Evolutionary conservation across 1,140 invertebrate genomes (phyloP), one percentile per base, ranked within the genome.

Genomic region (Plutomurus gul): DNA sequence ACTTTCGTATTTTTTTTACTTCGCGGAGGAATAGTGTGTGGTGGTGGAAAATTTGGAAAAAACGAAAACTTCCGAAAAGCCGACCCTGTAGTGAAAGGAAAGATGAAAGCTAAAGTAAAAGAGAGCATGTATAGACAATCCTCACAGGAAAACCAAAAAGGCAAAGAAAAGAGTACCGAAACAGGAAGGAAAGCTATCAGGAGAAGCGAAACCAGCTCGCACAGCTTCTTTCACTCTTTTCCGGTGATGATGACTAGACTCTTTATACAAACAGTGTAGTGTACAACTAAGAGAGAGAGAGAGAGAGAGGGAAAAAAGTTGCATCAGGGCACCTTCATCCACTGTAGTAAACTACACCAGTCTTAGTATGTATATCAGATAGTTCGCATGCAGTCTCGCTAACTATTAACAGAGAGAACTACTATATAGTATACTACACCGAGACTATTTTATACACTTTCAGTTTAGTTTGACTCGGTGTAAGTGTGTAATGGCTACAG

Each of bases 191-290:
- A 65, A 65, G 56, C 56, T 65, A 65, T 65, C 56, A 65, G 56
- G 56, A 65, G 56, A 65, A 65, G 36, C 56, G 56, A 65, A 65
- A 65, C 56, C 56, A 33, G 56, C 56, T 65, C 25, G 56, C 56
- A 65, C 56, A 65, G 56, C 56, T 65, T 65, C 56, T 65, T 65
- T 65, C 56, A 65, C 56, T 65, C 56, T 65, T 65, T 65, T 65
- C 56, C 56, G 56, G 56, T 65, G 56, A 65, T 65, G 56, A 65
- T 65, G 56, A 65, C 56, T 65, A 65, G 56, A 33, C 56, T 65
- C 56, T 65, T 30, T 65, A 65, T 65, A 65, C 56, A 65, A 65
- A 65, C 56, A 65, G 56, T 33, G 22, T 65, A 0, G 56, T 43
- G 56, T 49, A n/a, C 56, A 33, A 65, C 25, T 27, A 10, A 56